Base-by-base conservation (phyloP, 2,797 vertebrate genomes). In the Paratrypauchen microcephalus region DNA sequence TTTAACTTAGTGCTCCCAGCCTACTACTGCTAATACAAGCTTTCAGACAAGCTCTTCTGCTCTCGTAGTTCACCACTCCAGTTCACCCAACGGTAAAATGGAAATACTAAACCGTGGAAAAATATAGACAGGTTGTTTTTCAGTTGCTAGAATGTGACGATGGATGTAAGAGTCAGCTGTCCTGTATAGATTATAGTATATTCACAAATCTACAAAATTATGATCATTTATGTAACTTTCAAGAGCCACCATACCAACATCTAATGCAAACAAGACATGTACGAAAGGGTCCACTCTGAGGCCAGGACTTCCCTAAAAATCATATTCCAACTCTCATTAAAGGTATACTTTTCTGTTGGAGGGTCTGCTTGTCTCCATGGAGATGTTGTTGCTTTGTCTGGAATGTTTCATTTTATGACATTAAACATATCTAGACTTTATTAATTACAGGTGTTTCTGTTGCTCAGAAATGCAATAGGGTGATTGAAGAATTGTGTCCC, bases 1-100 rank as follows among this genome's bases (percentile, higher is more conserved):
- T 75, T 77, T 54, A 50, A 78, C 56, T 45, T 15, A 59, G 67
- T 26, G 24, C 23, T 64, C 39, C 61, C 61, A 64, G 41, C 16
- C 61, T 16, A 64, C n/a, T 64, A 64, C 61, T 24, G 21, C 41
- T 64, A 64, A 64, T 47, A 64, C 41, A 47, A 26, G 21, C 61
- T 47, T 19, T 64, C 61, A 48, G 61, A 18, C 39, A 5, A 47
- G 41, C 21, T 26, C 23, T 64, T 47, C 8, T 47, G 39, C 41
- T 26, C 61, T 18, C 41, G 26, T 18, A 64, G 23, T 64, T 64
- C 61, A 64, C 23, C 3, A 11, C 57, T 45, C 41, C 19, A 28
- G 28, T 59, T 59, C 57, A 36, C 32, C 32, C n/a, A 6, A n/a
- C 11, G n/a, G 59, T n/a, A 15, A 23, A 41, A 61, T 61, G 36